phyloP scores from a whole-genome alignment of 2,113 vertebrate genomes.

The Dromas ardeola region DNA sequence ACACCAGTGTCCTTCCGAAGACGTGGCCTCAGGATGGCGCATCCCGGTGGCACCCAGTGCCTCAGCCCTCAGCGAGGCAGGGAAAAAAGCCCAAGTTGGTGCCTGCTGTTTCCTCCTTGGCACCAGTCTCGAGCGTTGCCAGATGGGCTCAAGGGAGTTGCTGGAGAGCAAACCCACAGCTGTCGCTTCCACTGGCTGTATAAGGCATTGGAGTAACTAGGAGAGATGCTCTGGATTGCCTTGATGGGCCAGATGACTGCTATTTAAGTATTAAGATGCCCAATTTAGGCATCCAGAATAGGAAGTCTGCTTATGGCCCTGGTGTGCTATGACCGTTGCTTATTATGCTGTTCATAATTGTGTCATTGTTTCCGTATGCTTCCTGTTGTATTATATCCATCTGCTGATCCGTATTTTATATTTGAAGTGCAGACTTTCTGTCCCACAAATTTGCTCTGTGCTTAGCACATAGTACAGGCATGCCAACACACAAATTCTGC shows the following conservation, averaged over 20 bases:
- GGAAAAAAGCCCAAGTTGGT: neutral
- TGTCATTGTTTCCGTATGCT: neutral
- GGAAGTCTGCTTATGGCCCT: constrained; percentile 10
- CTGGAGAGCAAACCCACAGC: neutral
- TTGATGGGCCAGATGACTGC: neutral
- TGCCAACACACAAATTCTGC: neutral
- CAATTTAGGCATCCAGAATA: constrained; percentile 1
- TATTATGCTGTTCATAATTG: neutral
- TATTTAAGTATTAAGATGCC: neutral
- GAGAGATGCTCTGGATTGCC: neutral
- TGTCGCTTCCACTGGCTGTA: neutral
- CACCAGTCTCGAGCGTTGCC: neutral
- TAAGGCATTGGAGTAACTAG: neutral
- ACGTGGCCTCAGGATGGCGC: fast-evolving
- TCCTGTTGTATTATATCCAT: constrained; percentile 12
- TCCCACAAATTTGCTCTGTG: neutral
- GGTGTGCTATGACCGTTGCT: neutral
- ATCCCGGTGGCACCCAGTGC: neutral
- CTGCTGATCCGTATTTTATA: constrained; percentile 7
- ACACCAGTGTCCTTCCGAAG: neutral
- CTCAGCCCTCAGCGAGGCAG: neutral
- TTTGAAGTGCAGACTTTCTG: neutral
- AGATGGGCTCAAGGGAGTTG: neutral
- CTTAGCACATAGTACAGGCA: neutral
- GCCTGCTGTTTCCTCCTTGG: neutral